Evolutionary conservation across 2,888 invertebrate species (phyloP).

Genomic region (Serripes groenlandicus): DNA sequence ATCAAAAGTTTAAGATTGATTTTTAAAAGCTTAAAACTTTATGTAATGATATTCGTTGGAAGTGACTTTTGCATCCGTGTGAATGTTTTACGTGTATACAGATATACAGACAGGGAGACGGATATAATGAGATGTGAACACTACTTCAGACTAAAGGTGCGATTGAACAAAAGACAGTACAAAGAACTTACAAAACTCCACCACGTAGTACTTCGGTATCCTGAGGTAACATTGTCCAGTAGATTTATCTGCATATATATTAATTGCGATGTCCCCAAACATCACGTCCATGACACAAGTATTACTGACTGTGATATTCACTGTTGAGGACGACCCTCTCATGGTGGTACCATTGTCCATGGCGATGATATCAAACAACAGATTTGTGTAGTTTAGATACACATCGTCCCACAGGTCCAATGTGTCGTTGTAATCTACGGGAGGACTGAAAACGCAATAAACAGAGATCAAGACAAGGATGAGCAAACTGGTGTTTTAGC

Average conservation of each 20-base stretch:
- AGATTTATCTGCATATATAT: constrained; percentile 67
- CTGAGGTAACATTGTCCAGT: constrained; percentile 74
- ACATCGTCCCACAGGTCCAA: constrained; percentile 72
- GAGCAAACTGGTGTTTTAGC: no score
- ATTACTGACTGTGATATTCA: constrained; percentile 76
- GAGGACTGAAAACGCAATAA: constrained; percentile 71
- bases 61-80: no score
- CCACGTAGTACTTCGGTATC: constrained; percentile 78
- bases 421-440: constrained; percentile 68
- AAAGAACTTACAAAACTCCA: constrained; percentile 76
- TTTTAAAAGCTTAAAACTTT: no score
- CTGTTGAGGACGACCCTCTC: constrained; percentile 72
- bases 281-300: constrained; percentile 79
- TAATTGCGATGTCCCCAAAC: constrained; percentile 71
- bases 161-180: no score
- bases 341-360: constrained; percentile 79
- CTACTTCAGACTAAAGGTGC: no score
- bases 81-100: no score
- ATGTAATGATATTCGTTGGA: no score
- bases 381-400: constrained; percentile 72
- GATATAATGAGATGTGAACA: no score
- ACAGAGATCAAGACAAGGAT: no score
- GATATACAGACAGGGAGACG: no score
- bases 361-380: constrained; percentile 73
- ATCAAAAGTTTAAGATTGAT: no score